These are phyloP conservation scores for Channallabes apus DNA, from an alignment of 2,797 vertebrate genomes.

Conservation along the genomic window DNA sequence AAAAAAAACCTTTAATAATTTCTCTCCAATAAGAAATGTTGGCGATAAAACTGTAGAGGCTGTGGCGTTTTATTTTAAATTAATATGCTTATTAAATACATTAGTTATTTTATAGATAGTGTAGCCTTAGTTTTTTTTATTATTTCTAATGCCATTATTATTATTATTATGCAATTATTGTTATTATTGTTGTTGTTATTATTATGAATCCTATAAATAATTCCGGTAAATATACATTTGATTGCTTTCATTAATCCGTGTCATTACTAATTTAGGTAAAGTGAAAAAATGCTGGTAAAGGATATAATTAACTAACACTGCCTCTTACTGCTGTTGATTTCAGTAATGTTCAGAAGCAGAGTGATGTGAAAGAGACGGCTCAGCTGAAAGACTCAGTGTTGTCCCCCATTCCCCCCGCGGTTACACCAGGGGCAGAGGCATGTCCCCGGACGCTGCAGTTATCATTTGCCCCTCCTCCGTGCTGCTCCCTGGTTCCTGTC, in stretches of 20 bases:
- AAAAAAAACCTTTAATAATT: conserved; percentile 59
- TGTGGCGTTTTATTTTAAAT: background rate
- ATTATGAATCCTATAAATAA: too few species aligned
- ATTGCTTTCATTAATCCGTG: too few species aligned
- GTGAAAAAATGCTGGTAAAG: background rate
- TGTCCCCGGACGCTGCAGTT: conserved; percentile 52
- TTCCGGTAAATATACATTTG: background rate
- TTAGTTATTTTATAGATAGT: background rate
- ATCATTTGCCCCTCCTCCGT: conserved; percentile 68
- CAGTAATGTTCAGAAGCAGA: conserved; percentile 66
- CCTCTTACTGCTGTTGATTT: conserved; percentile 47
- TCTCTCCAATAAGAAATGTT: background rate
- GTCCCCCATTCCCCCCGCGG: conserved; percentile 49
- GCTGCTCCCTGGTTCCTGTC: conserved; percentile 78
- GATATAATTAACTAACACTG: background rate
- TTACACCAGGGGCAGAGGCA: conserved; percentile 56
- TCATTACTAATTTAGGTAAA: background rate
- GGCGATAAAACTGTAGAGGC: background rate
- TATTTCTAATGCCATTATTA: too few species aligned
- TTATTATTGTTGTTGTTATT: too few species aligned
- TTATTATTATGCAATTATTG: too few species aligned
- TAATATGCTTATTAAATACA: background rate
- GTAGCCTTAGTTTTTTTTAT: too few species aligned
- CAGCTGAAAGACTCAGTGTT: conserved; percentile 31
- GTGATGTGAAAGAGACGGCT: conserved; percentile 51